A percentile compares a stretch with the other conserved stretches of the same genome.
Evolutionary conservation across 2,797 vertebrate species (phyloP).

Genomic region (Iguana delicatissima): DNA sequence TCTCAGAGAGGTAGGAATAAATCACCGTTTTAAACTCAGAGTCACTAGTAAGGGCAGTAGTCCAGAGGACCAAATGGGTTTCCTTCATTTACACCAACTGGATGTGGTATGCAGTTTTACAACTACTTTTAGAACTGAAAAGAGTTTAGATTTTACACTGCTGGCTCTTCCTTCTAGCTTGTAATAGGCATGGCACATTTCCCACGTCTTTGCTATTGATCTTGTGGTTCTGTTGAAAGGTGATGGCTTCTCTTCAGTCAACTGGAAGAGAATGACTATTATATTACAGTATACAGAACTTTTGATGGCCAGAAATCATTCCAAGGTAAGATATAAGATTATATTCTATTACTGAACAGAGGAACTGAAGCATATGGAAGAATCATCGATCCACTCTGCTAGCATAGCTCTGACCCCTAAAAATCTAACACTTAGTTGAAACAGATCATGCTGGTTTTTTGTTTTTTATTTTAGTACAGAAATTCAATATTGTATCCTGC

Average conservation of each 20-base stretch:
- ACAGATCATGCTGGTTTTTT: neutral
- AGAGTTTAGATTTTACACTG: neutral
- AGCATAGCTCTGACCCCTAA: constrained; percentile 6
- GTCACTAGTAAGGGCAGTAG: neutral
- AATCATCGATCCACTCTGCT: neutral
- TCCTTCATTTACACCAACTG: neutral
- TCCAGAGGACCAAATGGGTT: neutral
- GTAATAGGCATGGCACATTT: neutral
- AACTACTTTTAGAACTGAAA: constrained; percentile 8
- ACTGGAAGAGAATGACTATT: constrained; percentile 32
- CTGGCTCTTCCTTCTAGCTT: neutral
- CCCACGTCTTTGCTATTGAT: constrained; percentile 32
- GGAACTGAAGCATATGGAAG: constrained; percentile 4
- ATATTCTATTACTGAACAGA: constrained; percentile 25
- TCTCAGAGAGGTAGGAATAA: neutral
- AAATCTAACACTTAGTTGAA: neutral
- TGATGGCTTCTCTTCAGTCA: neutral
- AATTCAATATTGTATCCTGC: neutral
- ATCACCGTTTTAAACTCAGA: neutral
- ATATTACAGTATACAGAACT: constrained; percentile 33
- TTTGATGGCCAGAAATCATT: constrained; percentile 13
- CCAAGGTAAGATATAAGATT: constrained; percentile 7
- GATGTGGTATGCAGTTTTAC: neutral
- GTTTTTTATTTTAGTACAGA: neutral
- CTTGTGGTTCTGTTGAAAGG: constrained; percentile 16